Evolutionary conservation across 2,797 vertebrate species (phyloP).

Genomic region (Melanogrammus aeglefinus): DNA sequence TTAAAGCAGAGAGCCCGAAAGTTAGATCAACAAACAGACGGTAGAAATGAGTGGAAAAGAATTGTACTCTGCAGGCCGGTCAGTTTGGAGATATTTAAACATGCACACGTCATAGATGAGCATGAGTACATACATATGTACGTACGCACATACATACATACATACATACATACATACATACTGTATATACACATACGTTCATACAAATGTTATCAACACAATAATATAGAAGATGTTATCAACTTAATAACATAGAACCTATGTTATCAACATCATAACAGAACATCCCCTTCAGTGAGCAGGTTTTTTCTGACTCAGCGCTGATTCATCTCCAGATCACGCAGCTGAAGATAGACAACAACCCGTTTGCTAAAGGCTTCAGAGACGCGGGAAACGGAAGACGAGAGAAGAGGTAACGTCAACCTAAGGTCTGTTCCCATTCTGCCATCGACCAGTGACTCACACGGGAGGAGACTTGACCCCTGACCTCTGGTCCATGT

Average conservation of each 20-base stretch:
- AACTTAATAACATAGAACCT: neutral
- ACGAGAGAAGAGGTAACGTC: conserved; percentile 87
- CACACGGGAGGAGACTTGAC: no score
- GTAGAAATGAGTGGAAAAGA: no score
- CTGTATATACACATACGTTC: no score
- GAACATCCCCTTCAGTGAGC: neutral
- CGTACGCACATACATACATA: neutral
- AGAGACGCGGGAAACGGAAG: conserved; percentile 94
- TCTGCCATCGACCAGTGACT: neutral
- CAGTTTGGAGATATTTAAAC: no score
- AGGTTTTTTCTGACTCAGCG: neutral
- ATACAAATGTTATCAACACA: no score
- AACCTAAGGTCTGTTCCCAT: neutral
- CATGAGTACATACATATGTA: neutral
- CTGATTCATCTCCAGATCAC: conserved; percentile 70
- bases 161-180: no score
- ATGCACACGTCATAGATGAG: no score
- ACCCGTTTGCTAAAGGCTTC: conserved; percentile 98
- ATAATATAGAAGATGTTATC: neutral
- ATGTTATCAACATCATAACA: neutral
- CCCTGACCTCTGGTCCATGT: no score
- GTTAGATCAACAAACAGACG: no score
- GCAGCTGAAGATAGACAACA: conserved; percentile 97
- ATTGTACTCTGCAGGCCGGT: no score
- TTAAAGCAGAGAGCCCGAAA: no score